Percentiles rank a stretch among this genome's conserved stretches.
phyloP scores from a whole-genome alignment of 1,140 invertebrate genomes.

The Drosophila azteca region DNA sequence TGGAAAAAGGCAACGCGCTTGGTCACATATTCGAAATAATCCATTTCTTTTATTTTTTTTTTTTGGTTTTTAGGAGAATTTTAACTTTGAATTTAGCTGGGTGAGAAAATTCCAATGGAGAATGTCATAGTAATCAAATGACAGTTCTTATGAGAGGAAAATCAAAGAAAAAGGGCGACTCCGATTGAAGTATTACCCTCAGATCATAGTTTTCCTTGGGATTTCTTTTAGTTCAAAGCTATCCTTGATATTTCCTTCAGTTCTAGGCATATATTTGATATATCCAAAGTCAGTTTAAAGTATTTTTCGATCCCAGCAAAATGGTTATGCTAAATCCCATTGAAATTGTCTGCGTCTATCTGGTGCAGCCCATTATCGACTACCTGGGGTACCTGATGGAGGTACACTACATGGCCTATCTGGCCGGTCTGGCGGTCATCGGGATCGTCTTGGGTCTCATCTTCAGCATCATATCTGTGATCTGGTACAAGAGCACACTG shows the following conservation, averaged over 20 bases:
- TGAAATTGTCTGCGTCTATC: conserved; percentile 33
- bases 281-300: not conserved
- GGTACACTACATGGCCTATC: conserved; percentile 39
- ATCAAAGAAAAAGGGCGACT: no score
- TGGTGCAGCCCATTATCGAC: conserved; percentile 55
- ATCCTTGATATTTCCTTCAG: not conserved
- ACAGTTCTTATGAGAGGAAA: no score
- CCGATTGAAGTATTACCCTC: no score
- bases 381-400: conserved; percentile 38
- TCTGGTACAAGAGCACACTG: conserved; percentile 40
- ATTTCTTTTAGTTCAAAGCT: no score
- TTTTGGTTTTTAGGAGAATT: conserved; percentile 11
- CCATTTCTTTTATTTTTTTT: conserved; percentile 41
- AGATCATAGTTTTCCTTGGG: no score
- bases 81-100: not conserved
- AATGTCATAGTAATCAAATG: no score
- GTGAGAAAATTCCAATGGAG: no score
- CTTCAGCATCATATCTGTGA: conserved; percentile 31
- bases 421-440: conserved; percentile 16
- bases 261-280: not conserved
- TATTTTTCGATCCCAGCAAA: conserved; percentile 4
- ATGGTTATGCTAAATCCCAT: conserved; percentile 55
- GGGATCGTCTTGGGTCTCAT: conserved; percentile 39
- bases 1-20: conserved; percentile 50
- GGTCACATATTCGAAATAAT: conserved; percentile 43